Base-by-base conservation (phyloP, 64 coral and sea anemone species). In the Dendronephthya gigantea region DNA sequence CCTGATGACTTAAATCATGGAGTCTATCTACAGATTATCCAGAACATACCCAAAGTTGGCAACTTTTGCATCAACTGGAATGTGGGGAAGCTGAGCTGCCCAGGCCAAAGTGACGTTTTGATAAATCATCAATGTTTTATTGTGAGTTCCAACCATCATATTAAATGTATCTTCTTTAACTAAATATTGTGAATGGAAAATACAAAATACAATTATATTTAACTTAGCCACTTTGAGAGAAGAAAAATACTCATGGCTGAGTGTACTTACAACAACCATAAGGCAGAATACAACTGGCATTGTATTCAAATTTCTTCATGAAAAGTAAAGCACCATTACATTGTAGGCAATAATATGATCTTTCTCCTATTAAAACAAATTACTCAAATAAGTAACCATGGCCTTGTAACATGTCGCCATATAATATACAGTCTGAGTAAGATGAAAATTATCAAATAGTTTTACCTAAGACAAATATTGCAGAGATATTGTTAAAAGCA, bases 231-330 rank as follows among this genome's bases (percentile, higher is more conserved):
- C 56, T 0, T 8, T 36, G 37, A 19, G 10, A 5, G 22, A n/a
- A 82, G 22, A 14, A 7, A 10, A 82, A 11, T 40, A 83, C 56
- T 66, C 8, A 36, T 17, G 55, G 39, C 0, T 86, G 1, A 23
- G 33, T 27, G 37, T 37, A 81, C 65, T 86, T 86, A 92, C 94
- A 89, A 84, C 92, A 97, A 68, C 90, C 84, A 56, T 97, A 97
- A 8, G 90, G 91, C 62, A 93, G 82, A 75, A 93, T 93, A 87
- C 91, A 93, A 45, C 94, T 97, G 12, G 94, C 89, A 40, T 93
- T 97, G 69, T 93, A 97, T 82, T 97, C 94, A 79, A 97, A 92
- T 84, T 97, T 97, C 85, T 97, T 97, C 92, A 93, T 93, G 88
- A 97, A 97, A 75, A 92, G 86, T 12, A 97, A 76, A n/a, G 92